Conservation (phyloP, 2,113 vertebrate genomes). For the Gavia stellata region DNA sequence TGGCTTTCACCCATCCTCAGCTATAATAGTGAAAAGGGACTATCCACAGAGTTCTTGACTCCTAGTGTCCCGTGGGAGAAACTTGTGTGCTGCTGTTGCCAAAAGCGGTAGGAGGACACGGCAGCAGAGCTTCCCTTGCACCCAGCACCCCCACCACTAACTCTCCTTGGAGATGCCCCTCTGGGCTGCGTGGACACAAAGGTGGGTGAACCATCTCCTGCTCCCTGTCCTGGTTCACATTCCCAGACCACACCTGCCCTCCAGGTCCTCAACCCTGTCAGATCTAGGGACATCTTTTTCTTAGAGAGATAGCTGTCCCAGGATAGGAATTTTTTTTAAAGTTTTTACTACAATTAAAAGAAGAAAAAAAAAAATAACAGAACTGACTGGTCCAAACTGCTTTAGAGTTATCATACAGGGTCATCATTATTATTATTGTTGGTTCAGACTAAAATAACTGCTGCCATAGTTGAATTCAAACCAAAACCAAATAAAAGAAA, state of each 20-base stretch:
- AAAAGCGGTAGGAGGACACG: fast-evolving
- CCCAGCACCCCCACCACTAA: background rate
- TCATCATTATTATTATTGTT: background rate
- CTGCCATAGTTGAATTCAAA: background rate
- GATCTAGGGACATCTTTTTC: background rate
- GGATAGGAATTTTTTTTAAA: background rate
- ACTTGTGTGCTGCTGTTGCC: background rate
- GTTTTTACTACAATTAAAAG: background rate
- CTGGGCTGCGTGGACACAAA: fast-evolving
- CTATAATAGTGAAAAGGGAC: background rate
- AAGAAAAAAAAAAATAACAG: background rate
- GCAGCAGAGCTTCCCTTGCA: background rate
- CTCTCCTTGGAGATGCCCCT: background rate
- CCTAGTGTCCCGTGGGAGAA: fast-evolving
- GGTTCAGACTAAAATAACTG: background rate
- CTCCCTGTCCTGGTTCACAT: background rate
- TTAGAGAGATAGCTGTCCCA: fast-evolving
- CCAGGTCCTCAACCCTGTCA: background rate
- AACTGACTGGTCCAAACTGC: background rate
- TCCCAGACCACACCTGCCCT: background rate
- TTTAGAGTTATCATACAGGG: background rate
- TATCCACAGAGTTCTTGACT: background rate
- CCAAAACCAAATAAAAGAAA: background rate
- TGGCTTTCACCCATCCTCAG: background rate
- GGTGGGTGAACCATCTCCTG: background rate